Conservation (phyloP, 92 coral and sea anemone genomes). For the Paragorgia papillata region DNA sequence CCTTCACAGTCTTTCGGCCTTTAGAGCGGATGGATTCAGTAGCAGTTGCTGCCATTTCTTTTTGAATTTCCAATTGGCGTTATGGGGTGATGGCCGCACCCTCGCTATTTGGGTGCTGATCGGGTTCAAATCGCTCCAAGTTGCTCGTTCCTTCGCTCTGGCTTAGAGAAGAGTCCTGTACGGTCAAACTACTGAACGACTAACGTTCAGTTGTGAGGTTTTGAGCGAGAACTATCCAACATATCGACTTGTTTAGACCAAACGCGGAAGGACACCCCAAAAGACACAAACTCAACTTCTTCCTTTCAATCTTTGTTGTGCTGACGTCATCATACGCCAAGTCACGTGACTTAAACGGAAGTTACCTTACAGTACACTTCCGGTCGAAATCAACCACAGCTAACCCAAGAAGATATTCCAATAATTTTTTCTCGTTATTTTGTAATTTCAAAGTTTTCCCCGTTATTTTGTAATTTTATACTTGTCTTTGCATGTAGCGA, state of each 20-base stretch:
- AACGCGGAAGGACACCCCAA: slow-evolving; percentile 35
- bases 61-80: not conserved
- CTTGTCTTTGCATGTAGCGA: too few relatives aligned
- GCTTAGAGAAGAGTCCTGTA: slow-evolving; percentile 31
- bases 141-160: not conserved
- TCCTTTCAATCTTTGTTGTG: slow-evolving; percentile 14
- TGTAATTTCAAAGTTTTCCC: too few relatives aligned
- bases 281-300: too few relatives aligned
- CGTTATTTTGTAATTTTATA: too few relatives aligned
- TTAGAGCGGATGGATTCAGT: slow-evolving; percentile 34
- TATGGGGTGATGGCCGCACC: slow-evolving; percentile 37
- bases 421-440: too few relatives aligned
- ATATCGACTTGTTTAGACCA: not conserved
- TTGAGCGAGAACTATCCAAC: not conserved
- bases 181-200: not conserved
- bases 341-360: slow-evolving; percentile 36
- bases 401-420: too few relatives aligned
- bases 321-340: slow-evolving; percentile 28
- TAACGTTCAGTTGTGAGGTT: not conserved
- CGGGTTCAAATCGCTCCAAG: slow-evolving; percentile 5
- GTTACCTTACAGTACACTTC: not conserved
- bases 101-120: slow-evolving; percentile 23
- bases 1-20: slow-evolving; percentile 35
- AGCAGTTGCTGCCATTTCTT: slow-evolving; percentile 32
- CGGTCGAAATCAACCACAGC: not conserved